phyloP scores from a whole-genome alignment of 2,888 invertebrate species.

The Tachystola acroxantha region DNA sequence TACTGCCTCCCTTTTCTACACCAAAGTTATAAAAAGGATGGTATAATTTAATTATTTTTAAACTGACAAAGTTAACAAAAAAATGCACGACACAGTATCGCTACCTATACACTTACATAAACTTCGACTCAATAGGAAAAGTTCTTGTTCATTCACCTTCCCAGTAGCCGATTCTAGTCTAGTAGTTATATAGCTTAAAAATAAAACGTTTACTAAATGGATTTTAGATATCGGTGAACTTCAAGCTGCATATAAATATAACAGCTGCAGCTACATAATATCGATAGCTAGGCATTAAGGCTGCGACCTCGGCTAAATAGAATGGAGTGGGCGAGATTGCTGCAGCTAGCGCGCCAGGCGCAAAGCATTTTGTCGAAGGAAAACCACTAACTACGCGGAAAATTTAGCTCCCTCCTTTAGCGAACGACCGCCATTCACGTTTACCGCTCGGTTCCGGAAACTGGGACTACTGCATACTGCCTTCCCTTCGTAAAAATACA shows the following conservation, averaged over 20 bases:
- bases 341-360: constrained; percentile 3
- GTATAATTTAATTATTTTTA: no score
- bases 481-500: constrained; percentile 19
- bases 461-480: constrained; percentile 14
- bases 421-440: constrained; percentile 29
- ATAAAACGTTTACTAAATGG: no score
- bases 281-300: constrained; percentile 1
- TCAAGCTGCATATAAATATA: background rate
- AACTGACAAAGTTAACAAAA: no score
- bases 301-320: constrained; percentile 4
- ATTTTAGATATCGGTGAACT: no score
- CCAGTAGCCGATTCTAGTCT: no score
- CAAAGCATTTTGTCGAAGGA: constrained; percentile 29
- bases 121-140: no score
- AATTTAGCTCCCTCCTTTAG: constrained; percentile 29
- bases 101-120: no score
- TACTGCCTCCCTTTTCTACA: no score
- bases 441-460: constrained; percentile 22
- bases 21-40: no score
- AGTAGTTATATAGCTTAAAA: no score
- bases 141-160: no score
- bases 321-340: constrained; percentile 7
- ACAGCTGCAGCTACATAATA: background rate
- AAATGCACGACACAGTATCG: no score
- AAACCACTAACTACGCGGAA: constrained; percentile 46